Conservation (phyloP, 2,888 invertebrate genomes). For the Lithophane socia region DNA sequence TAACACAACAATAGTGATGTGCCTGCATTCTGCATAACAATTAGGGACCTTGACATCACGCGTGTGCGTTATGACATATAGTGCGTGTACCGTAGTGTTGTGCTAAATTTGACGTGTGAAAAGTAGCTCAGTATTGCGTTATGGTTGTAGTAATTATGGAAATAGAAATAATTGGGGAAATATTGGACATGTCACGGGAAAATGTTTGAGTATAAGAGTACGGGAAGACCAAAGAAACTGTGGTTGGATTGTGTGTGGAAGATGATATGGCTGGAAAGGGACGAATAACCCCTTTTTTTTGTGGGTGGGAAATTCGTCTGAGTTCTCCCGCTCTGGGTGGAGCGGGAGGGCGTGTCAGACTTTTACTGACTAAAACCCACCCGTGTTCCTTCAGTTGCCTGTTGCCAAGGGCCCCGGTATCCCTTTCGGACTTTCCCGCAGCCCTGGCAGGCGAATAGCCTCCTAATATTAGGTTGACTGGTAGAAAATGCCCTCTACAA, state of each 20-base stretch:
- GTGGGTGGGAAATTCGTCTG: no score
- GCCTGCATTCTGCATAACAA: constrained; percentile 48
- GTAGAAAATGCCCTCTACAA: no score
- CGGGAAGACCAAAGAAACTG: not conserved
- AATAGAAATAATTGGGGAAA: not conserved
- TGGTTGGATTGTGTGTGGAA: not conserved
- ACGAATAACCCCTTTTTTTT: no score
- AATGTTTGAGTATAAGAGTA: not conserved
- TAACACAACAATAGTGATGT: constrained; percentile 55
- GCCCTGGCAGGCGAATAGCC: no score
- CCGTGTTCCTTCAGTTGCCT: no score
- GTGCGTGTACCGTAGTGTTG: constrained; percentile 25
- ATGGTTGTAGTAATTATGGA: not conserved
- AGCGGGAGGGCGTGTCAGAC: no score
- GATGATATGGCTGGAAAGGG: not conserved
- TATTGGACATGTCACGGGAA: no score
- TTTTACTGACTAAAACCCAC: no score
- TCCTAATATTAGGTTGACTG: no score
- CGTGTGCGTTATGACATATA: constrained; percentile 53
- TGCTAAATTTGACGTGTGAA: constrained; percentile 18
- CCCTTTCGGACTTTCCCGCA: no score
- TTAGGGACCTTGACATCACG: constrained; percentile 60
- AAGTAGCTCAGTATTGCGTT: constrained; percentile 18
- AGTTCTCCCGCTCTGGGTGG: no score
- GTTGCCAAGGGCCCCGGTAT: no score